Evolutionary conservation across 1,140 invertebrate genomes (phyloP), one percentile per base, ranked within the genome.

Genomic region (Pteromalus puparum): DNA sequence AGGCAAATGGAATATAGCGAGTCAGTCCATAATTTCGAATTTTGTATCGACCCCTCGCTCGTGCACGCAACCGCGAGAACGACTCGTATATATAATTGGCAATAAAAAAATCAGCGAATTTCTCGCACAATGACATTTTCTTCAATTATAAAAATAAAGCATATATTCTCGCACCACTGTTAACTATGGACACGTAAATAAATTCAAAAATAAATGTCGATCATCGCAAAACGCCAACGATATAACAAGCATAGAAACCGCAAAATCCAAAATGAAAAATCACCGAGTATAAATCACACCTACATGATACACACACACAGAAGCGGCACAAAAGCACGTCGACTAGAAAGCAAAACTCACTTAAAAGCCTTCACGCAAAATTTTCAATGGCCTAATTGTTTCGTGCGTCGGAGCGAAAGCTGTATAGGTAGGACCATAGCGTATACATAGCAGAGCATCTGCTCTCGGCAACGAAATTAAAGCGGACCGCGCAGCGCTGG

Each of bases 361-460:
- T 61, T 61, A 61, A 61, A 61, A 61, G 53, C 53, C 53, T 61
- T 0, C 53, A 21, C 21, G 53, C 18, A n/a, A n/a, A 61, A 61
- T 61, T 61, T 61, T 61, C 53, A 61, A 61, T 61, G 12, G 53
- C 53, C 53, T 61, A 61, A 61, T 61, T 61, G 53, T 61, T 61
- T 61, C 53, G 53, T 61, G 53, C 53, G 53, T 61, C 18, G 53
- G 21, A n/a, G 21, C 53, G 53, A 61, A 61, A n/a, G 53, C 53
- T 61, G 6, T 15, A 48, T 48, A 46, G 3, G 10, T 18, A 48
- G 30, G 30, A 34, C 30, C 30, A 34, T 34, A 34, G 30, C 3
- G 30, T 0, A 48, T 18, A 48, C 13, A 34, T 2, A 5, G 53
- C 53, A 6, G 21, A 7, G 53, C 53, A 61, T 61, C 53, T 61